phyloP scores from a whole-genome alignment of 2,113 vertebrate species.

The Eclectus roratus region DNA sequence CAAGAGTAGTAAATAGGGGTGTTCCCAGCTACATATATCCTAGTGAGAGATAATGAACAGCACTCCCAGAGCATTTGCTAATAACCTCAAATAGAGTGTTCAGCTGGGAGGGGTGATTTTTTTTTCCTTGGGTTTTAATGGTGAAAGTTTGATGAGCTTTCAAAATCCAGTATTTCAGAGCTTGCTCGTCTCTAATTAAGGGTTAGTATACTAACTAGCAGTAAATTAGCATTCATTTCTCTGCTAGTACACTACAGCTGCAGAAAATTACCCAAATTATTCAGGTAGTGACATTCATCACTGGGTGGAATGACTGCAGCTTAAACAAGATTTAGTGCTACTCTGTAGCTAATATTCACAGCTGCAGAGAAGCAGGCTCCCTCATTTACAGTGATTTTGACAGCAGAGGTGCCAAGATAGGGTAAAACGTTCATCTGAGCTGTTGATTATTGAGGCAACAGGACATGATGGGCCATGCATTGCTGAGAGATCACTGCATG shows the following conservation, averaged over 20 bases:
- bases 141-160: conserved; percentile 70
- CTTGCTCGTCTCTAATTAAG: conserved; percentile 68
- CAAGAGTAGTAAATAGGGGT: background rate
- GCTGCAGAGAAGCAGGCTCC: conserved; percentile 17
- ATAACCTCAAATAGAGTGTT: conserved; percentile 51
- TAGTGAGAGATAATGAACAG: conserved; percentile 49
- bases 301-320: conserved; percentile 45
- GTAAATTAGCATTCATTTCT: conserved; percentile 76
- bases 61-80: conserved; percentile 57
- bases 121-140: background rate
- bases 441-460: conserved; percentile 28
- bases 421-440: conserved; percentile 33
- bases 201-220: conserved; percentile 72
- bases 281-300: conserved; percentile 71
- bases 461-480: background rate
- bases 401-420: background rate
- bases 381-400: conserved; percentile 29
- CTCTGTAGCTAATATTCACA: conserved; percentile 29
- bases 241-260: conserved; percentile 61
- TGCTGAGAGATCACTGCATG: background rate
- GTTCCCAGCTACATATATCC: conserved; percentile 42
- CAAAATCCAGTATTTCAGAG: conserved; percentile 60
- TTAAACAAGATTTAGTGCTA: conserved; percentile 67
- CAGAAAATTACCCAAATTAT: conserved; percentile 76
- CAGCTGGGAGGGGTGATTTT: conserved; percentile 25